Evolutionary conservation across 2,113 vertebrate species (phyloP).

Genomic region (Agapornis roseicollis): DNA sequence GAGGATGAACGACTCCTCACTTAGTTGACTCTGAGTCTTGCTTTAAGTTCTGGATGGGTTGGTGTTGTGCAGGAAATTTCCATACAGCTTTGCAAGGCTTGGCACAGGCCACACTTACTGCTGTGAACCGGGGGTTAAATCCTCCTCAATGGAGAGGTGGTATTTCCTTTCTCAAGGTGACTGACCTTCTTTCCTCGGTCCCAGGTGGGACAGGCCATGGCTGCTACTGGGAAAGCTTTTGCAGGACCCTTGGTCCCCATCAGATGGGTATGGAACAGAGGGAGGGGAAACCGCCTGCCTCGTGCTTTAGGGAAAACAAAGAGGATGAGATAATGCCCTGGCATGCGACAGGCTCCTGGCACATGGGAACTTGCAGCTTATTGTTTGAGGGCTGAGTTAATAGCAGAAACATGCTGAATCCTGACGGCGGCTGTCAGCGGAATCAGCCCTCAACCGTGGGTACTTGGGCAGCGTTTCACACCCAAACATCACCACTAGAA

Average conservation of each 20-base stretch:
- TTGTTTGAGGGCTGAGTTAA: constrained; percentile 36
- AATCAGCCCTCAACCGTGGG: neutral
- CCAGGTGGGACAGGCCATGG: accelerated
- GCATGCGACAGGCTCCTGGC: neutral
- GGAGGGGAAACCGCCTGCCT: neutral
- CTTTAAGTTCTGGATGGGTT: neutral
- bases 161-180: neutral
- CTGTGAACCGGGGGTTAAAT: neutral
- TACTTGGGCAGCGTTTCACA: neutral
- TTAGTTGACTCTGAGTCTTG: neutral
- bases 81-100: neutral
- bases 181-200: neutral
- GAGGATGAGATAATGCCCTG: constrained; percentile 63
- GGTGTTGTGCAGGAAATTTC: neutral
- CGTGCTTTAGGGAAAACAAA: constrained; percentile 5
- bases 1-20: neutral
- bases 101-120: accelerated
- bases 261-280: neutral
- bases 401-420: constrained; percentile 23
- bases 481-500: neutral
- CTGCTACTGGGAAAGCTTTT: neutral
- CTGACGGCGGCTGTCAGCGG: neutral
- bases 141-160: neutral
- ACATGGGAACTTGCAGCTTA: neutral
- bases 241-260: neutral